Conservation (phyloP, 1,140 invertebrate species). For the Heterodera carotae region DNA sequence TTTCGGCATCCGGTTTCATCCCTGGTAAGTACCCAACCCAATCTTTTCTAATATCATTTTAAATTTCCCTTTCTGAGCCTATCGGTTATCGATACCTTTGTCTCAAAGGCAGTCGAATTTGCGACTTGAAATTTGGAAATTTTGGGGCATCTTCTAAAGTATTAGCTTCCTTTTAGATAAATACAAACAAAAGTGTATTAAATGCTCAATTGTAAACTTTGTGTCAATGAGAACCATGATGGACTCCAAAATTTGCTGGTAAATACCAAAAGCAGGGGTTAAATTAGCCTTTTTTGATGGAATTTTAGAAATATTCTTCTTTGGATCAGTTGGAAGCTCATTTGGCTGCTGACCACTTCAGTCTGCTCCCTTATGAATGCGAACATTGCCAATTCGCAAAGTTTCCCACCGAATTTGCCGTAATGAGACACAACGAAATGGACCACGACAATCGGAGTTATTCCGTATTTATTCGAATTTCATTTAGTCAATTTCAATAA, state of each 20-base stretch:
- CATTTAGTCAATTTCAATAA: constrained; percentile 8
- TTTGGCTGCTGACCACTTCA: constrained; percentile 42
- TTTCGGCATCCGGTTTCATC: too few relatives aligned
- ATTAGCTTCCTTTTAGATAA: too few relatives aligned
- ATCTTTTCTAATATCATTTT: too few relatives aligned
- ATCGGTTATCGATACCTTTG: too few relatives aligned
- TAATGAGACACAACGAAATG: constrained; percentile 37
- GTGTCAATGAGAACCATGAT: not conserved
- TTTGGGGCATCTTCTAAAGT: too few relatives aligned
- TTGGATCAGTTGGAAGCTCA: constrained; percentile 45
- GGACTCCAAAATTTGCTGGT: not conserved
- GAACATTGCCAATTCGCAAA: constrained; percentile 48
- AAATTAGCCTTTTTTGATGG: not conserved
- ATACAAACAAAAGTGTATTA: too few relatives aligned
- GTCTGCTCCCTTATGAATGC: constrained; percentile 50
- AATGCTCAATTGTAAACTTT: constrained; percentile 10
- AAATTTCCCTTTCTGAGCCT: too few relatives aligned
- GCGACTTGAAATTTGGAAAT: too few relatives aligned
- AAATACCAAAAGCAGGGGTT: not conserved
- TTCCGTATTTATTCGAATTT: constrained; percentile 15
- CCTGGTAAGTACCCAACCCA: too few relatives aligned
- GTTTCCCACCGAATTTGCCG: constrained; percentile 49
- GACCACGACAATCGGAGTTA: constrained; percentile 28
- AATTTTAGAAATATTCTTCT: constrained; percentile 17
- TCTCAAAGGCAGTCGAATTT: too few relatives aligned